Conservation (phyloP, 2,797 vertebrate genomes). For the Lutjanus argentimaculatus region DNA sequence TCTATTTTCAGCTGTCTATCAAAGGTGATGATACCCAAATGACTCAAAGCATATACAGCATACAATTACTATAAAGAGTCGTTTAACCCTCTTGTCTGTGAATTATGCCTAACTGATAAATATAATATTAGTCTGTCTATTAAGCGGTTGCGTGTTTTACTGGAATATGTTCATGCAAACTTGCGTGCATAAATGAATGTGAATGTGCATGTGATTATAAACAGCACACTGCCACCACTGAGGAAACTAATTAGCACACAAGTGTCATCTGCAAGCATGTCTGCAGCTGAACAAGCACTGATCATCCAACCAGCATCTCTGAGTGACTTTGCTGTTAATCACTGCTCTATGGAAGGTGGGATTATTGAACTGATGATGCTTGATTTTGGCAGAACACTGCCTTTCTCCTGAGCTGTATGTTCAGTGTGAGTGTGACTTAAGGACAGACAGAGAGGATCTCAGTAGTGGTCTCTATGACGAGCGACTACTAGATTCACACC, state of each 20-base stretch:
- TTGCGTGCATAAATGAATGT: conserved; percentile 42
- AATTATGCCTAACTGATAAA: not conserved
- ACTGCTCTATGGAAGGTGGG: not conserved
- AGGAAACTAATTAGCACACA: conserved; percentile 37
- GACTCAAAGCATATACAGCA: not conserved
- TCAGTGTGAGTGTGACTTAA: not conserved
- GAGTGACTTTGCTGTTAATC: not conserved
- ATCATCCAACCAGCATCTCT: conserved; percentile 10
- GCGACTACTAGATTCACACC: not conserved
- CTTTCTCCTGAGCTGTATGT: not conserved
- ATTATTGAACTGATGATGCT: conserved; percentile 2
- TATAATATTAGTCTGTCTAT: not conserved
- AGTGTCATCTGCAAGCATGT: not conserved
- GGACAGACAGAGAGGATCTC: not conserved
- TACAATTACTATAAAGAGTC: not conserved
- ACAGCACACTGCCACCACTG: not conserved
- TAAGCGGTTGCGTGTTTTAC: not conserved
- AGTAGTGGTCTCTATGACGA: not conserved
- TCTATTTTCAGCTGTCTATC: not conserved
- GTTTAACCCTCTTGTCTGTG: not conserved
- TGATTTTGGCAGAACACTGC: not conserved
- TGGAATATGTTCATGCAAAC: conserved; percentile 6
- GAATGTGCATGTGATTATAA: conserved; percentile 4
- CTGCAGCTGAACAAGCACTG: conserved; percentile 1
- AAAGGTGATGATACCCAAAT: not conserved